phyloP scores from a whole-genome alignment of 2,113 vertebrate genomes.

The Eurypyga helias region DNA sequence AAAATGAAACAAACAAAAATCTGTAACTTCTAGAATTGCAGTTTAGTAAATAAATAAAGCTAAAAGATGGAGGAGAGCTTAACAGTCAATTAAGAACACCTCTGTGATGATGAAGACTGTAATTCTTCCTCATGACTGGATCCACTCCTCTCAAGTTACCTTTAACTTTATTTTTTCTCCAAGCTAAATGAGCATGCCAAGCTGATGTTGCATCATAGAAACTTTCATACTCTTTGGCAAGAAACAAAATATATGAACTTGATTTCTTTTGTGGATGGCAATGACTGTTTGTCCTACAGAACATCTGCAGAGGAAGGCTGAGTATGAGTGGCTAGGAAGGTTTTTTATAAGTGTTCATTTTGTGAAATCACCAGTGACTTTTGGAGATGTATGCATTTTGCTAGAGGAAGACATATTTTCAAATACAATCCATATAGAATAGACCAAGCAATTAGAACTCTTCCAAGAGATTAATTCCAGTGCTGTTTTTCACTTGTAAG shows the following conservation, averaged over 20 bases:
- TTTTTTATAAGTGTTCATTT: neutral
- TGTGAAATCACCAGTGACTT: neutral
- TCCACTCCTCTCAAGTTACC: neutral
- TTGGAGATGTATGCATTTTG: neutral
- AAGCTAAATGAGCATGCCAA: neutral
- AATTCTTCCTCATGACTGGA: neutral
- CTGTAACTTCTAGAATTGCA: neutral
- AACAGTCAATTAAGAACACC: neutral
- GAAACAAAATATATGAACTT: neutral
- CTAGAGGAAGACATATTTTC: neutral
- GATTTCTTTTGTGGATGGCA: neutral
- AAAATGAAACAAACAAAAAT: neutral
- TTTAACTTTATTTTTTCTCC: neutral
- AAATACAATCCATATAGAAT: neutral
- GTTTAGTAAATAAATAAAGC: neutral
- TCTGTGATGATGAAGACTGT: neutral
- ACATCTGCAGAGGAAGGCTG: neutral
- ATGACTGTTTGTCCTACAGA: neutral
- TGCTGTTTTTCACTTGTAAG: neutral
- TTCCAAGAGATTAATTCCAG: neutral
- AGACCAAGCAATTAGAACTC: neutral
- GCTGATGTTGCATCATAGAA: neutral
- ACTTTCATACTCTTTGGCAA: neutral
- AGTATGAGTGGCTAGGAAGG: neutral
- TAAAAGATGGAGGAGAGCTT: neutral